Evolutionary conservation across 1,140 invertebrate genomes (phyloP), one percentile per base, ranked within the genome.

Genomic region (Scaptomyza montana): DNA sequence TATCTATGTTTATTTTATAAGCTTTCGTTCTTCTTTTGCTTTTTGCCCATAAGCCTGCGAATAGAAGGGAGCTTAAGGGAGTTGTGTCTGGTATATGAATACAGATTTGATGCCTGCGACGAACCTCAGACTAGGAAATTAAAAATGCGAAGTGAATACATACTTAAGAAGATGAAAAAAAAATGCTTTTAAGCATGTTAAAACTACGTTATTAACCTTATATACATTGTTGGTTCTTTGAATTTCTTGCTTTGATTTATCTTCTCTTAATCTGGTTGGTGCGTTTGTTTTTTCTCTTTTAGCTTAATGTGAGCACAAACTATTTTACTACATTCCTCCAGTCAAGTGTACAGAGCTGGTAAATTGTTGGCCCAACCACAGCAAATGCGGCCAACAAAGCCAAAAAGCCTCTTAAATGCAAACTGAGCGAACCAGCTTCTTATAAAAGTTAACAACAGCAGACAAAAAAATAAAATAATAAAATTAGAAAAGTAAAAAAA

Each of bases 381-480:
- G 53, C 19, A 50, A 57, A 57, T 56, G 62, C 21, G 53, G 28
- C 30, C 30, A 55, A 7, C 25, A 65, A 55, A 33, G 55, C 55
- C 19, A n/a, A 16, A 16, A 33, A 33, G 7, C 0, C 9, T 16
- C n/a, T 7, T 1, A 39, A 8, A n/a, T 16, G 5, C 39, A 43
- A 43, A 43, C 39, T 43, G 12, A n/a, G 39, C 30, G 39, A 3
- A 10, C 30, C 39, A 59, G 56, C 46, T 39, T 54, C 45, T 53
- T 56, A 25, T 67, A 78, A 78, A 54, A 36, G 6, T 1, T 9
- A 51, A 43, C 21, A 54, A 50, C 60, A 70, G 41, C 13, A 59
- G 16, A 16, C 16, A 16, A 16, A 16, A 64, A 59, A n/a, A n/a
- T n/a, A n/a, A n/a, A n/a, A n/a, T n/a, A n/a, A n/a, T n/a, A n/a